phyloP scores from a whole-genome alignment of 2,797 vertebrate species.

The Miichthys miiuy region DNA sequence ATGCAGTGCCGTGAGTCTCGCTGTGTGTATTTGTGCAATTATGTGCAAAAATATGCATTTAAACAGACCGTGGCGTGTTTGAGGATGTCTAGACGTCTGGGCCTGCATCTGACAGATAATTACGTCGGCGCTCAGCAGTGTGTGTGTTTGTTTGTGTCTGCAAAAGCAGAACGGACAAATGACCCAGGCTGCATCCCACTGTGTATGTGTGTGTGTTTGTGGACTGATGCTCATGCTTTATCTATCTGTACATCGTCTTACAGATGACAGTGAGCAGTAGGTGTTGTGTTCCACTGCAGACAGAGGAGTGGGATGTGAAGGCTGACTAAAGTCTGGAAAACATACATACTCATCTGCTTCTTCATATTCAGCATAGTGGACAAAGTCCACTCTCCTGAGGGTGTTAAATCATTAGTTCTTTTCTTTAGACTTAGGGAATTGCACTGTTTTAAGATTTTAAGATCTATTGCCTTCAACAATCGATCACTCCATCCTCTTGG shows the following conservation, averaged over 20 bases:
- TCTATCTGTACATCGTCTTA: background rate
- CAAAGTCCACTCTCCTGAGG: no score
- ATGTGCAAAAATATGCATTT: background rate
- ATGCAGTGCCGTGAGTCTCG: background rate
- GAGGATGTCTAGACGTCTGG: background rate
- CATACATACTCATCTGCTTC: no score
- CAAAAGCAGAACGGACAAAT: background rate
- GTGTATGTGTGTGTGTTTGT: slow-evolving; percentile 5
- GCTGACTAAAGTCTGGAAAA: background rate
- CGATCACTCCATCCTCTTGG: no score
- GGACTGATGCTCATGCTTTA: slow-evolving; percentile 1
- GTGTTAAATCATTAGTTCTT: no score
- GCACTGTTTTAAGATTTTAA: no score
- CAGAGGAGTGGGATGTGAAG: background rate
- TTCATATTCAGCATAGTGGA: no score
- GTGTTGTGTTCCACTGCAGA: background rate
- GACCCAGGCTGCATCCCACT: background rate
- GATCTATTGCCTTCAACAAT: no score
- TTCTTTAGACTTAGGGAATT: no score
- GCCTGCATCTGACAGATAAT: background rate
- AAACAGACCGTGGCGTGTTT: background rate
- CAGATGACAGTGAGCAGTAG: slow-evolving; percentile 13
- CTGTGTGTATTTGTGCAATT: background rate
- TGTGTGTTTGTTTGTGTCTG: background rate
- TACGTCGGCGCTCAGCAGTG: background rate